These are phyloP conservation scores for Hetaerina titia DNA, from an alignment of 2,888 invertebrate genomes.

Conservation along the genomic window DNA sequence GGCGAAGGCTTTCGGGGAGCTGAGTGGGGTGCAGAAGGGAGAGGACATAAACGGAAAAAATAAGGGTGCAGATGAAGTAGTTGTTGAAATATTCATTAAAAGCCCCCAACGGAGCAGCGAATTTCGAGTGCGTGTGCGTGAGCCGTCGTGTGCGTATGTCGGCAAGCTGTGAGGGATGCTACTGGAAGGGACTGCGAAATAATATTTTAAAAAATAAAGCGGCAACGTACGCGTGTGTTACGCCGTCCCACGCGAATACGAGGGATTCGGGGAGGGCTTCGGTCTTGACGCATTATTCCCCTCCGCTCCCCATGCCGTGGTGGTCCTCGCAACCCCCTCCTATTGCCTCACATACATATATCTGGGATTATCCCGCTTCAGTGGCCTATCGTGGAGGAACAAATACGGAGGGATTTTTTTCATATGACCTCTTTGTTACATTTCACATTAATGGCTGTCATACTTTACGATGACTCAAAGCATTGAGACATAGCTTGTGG, in stretches of 20 bases:
- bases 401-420: not conserved
- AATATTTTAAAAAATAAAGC: not conserved
- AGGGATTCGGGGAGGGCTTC: not conserved
- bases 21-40: not conserved
- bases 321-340: not conserved
- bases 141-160: not conserved
- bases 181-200: not conserved
- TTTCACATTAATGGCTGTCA: not conserved
- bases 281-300: not conserved
- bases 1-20: not conserved
- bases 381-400: not conserved
- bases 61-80: conserved; percentile 56
- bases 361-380: not conserved
- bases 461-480: not conserved
- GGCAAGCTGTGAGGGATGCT: not conserved
- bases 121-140: conserved; percentile 23
- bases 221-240: not conserved
- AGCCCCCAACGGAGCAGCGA: conserved; percentile 59
- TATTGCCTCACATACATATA: not conserved
- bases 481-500: not conserved
- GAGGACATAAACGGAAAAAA: not conserved
- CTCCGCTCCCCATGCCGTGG: not conserved
- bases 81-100: conserved; percentile 67
- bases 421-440: not conserved
- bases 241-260: not conserved